These are phyloP conservation scores for Mesodorylaimus sp. DNA, from an alignment of 2,888 invertebrate species.

Conservation along the genomic window DNA sequence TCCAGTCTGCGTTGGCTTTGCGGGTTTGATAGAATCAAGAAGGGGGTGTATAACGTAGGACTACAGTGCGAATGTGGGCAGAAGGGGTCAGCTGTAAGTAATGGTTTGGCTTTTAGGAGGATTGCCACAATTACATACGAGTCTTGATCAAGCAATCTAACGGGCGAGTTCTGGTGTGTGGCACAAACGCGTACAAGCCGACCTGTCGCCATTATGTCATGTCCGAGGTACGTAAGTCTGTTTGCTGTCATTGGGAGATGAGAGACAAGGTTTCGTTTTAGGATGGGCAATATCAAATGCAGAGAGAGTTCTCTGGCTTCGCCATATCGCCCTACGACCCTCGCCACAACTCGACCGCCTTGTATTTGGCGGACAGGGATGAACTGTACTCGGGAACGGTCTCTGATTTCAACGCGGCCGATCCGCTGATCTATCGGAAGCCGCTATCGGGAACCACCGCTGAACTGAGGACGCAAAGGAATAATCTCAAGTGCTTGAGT, in stretches of 20 bases:
- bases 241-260: too few species aligned
- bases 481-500: constrained; percentile 74
- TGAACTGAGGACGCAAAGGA: constrained; percentile 69
- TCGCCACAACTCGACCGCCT: constrained; percentile 79
- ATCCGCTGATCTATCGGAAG: constrained; percentile 78
- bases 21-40: too few species aligned
- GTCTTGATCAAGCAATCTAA: constrained; percentile 57
- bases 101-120: constrained; percentile 39
- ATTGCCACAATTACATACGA: constrained; percentile 89
- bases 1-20: too few species aligned
- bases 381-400: constrained; percentile 36
- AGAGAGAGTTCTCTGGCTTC: constrained; percentile 28
- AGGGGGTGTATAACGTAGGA: too few species aligned
- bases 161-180: constrained; percentile 56
- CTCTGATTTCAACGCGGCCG: constrained; percentile 81
- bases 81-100: neutral
- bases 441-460: constrained; percentile 33
- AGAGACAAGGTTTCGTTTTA: too few species aligned
- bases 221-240: too few species aligned
- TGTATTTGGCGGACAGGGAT: constrained; percentile 37
- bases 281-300: neutral
- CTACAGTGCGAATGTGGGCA: too few species aligned
- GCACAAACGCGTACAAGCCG: constrained; percentile 82
- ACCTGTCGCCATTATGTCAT: constrained; percentile 57
- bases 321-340: constrained; percentile 75